Base-by-base conservation (phyloP, 2,113 vertebrate species). In the Channa maculata region DNA sequence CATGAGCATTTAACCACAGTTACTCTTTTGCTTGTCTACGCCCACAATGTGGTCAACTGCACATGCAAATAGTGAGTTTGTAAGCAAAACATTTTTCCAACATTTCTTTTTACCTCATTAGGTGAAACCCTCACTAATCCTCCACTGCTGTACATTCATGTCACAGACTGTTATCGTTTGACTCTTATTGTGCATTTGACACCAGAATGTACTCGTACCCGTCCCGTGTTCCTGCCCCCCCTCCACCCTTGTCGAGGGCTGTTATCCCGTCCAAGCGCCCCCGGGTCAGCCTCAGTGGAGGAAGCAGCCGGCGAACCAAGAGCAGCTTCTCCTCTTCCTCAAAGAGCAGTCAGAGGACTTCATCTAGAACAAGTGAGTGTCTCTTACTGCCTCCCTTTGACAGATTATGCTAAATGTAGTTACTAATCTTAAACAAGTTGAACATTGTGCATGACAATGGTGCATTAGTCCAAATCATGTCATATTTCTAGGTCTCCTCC, bases 201-300 rank as follows among this genome's bases (percentile, higher is more conserved):
- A 2, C 57, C 77, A 95, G 94, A 91, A 94, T 96, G 94, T 96
- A 95, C 86, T 96, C 95, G 49, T 96, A 96, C 82, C 95, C 95
- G 15, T 96, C 95, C 52, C 80, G 93, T 1, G 91, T 95, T 70
- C 87, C 96, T 65, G 86, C 95, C 5, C 95, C 95, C 0, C 95
- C 96, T 24, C 96, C 96, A 5, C 95, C 96, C 6, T 88, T 96
- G 85, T 96, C 96, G 8, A 91, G 96, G 62, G 94, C 95, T 5
- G 95, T 96, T 34, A 95, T 96, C 57, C 96, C 96, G 5, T 95
- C 96, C 37, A 97, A 97, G 87, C 95, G 96, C 45, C 96, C 95
- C 2, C 93, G 96, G 46, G 94, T 96, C 64, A 96, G 96, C 44
- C 89, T 96, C 33, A 96, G 95, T 2, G 94, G 89, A 8, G 92